Percentiles rank a stretch among this genome's conserved stretches.
phyloP scores from a whole-genome alignment of 2,797 vertebrate genomes.

The Trachops cirrhosus region DNA sequence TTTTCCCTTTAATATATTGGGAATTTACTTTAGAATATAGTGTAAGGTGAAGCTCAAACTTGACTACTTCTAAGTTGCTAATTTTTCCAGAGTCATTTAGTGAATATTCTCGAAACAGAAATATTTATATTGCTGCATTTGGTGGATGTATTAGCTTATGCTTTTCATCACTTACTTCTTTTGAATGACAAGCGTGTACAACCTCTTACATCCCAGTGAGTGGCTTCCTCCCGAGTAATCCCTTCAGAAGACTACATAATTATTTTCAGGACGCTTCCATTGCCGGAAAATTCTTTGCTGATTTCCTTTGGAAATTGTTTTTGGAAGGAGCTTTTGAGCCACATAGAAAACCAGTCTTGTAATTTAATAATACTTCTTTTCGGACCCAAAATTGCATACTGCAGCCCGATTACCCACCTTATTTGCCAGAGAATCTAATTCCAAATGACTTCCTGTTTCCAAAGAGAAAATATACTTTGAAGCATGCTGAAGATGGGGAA shows the following conservation, averaged over 20 bases:
- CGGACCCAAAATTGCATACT: not conserved
- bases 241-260: not conserved
- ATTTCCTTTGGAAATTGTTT: conserved; percentile 51
- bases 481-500: not conserved
- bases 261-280: conserved; percentile 22
- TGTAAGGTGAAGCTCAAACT: not conserved
- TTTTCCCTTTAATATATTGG: not conserved
- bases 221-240: conserved; percentile 5
- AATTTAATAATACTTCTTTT: conserved; percentile 10
- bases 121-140: not conserved
- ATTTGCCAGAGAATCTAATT: conserved; percentile 10
- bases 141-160: not conserved
- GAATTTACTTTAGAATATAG: conserved; percentile 6
- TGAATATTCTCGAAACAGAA: conserved; percentile 46
- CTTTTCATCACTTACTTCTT: conserved; percentile 5
- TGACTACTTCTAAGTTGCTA: conserved; percentile 1
- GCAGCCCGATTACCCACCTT: not conserved
- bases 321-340: conserved; percentile 12
- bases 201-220: not conserved
- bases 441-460: conserved; percentile 41
- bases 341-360: conserved; percentile 48
- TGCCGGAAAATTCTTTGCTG: conserved; percentile 39
- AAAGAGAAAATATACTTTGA: not conserved
- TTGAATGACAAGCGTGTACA: not conserved
- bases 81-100: conserved; percentile 11